phyloP scores from a whole-genome alignment of 2,888 invertebrate genomes.

The Flexamia atlantica region DNA sequence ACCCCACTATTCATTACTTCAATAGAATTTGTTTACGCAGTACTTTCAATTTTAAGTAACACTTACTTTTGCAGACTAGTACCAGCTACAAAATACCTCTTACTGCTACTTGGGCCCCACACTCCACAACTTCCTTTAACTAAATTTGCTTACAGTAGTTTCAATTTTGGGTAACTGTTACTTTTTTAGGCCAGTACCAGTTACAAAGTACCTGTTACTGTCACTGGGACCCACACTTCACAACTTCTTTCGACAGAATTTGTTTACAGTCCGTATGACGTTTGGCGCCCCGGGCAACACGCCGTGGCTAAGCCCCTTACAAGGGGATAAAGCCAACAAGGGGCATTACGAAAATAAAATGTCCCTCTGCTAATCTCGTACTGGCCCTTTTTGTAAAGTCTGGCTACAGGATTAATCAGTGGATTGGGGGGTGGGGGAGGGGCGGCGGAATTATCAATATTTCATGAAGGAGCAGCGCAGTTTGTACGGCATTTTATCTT shows the following conservation, averaged over 20 bases:
- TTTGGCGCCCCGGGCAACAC: slow-evolving; percentile 13
- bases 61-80: no score
- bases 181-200: no score
- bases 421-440: neutral
- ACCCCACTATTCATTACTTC: no score
- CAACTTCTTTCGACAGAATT: neutral
- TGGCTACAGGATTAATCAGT: slow-evolving; percentile 56
- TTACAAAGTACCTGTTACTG: no score
- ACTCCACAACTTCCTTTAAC: no score
- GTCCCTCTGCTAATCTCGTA: slow-evolving; percentile 56
- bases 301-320: slow-evolving; percentile 35
- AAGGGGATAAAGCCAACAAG: slow-evolving; percentile 44
- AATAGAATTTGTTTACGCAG: no score
- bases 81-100: no score
- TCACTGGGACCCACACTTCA: no score
- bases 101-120: no score
- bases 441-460: slow-evolving; percentile 43
- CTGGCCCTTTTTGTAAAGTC: slow-evolving; percentile 56
- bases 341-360: slow-evolving; percentile 55
- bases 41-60: no score
- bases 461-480: slow-evolving; percentile 34
- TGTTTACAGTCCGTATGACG: slow-evolving; percentile 15
- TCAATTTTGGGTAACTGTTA: no score
- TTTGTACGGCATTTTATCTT: slow-evolving; percentile 22
- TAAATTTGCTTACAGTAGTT: no score